These are phyloP conservation scores for Philereme transversata DNA, from an alignment of 2,888 invertebrate genomes.

Conservation along the genomic window DNA sequence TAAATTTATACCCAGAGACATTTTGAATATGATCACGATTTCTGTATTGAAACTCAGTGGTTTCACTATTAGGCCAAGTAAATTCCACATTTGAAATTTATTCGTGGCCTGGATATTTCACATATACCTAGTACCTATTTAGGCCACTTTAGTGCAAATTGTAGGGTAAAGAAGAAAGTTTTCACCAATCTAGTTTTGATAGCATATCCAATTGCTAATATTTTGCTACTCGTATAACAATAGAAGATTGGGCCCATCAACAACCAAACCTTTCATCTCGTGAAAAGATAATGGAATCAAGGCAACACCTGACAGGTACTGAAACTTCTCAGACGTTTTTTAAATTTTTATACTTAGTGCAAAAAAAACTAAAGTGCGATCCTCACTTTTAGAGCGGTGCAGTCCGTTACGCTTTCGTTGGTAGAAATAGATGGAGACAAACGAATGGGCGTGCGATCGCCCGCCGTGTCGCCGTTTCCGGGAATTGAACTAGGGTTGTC, in stretches of 20 bases:
- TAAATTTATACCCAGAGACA: conserved; percentile 1
- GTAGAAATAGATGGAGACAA: conserved; percentile 70
- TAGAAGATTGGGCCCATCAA: too few relatives aligned
- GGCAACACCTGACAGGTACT: too few relatives aligned
- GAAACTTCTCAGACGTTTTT: too few relatives aligned
- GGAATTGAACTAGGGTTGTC: conserved; percentile 51
- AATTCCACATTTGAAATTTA: not conserved
- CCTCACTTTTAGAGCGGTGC: conserved; percentile 34
- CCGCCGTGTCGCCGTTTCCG: conserved; percentile 72
- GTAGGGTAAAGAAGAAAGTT: too few relatives aligned
- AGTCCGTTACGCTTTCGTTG: conserved; percentile 76
- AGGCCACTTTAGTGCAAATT: too few relatives aligned
- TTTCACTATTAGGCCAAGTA: not conserved
- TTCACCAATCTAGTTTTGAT: too few relatives aligned
- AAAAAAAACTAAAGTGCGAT: conserved; percentile 32
- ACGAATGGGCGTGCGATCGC: conserved; percentile 57
- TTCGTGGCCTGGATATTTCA: not conserved
- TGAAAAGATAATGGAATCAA: too few relatives aligned
- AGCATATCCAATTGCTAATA: too few relatives aligned
- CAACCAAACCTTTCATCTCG: too few relatives aligned
- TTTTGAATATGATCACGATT: conserved; percentile 5
- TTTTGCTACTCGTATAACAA: too few relatives aligned
- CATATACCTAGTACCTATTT: too few relatives aligned
- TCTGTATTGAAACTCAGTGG: not conserved
- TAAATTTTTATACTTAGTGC: not conserved